A percentile compares a stretch with the other conserved stretches of the same genome.
These are phyloP conservation scores for Drosophila phalerata DNA, from an alignment of 2,888 invertebrate species.

Conservation along the genomic window DNA sequence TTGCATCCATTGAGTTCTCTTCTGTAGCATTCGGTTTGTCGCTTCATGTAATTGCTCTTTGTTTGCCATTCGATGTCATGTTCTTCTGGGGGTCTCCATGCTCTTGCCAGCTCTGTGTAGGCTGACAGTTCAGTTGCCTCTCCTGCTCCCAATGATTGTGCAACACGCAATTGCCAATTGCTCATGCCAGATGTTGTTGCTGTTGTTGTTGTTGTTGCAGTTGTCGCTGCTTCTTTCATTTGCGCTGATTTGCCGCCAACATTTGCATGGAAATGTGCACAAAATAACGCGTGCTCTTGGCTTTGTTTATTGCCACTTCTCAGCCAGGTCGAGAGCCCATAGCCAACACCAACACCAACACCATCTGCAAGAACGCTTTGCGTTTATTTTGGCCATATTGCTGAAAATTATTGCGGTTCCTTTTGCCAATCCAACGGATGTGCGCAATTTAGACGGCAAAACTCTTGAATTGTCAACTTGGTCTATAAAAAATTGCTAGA, in stretches of 20 bases:
- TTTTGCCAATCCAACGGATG: slow-evolving; percentile 65
- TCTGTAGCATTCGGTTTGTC: slow-evolving; percentile 25
- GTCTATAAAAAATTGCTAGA: slow-evolving; percentile 18
- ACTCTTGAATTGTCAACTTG: slow-evolving; percentile 63
- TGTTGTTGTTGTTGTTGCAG: slow-evolving; percentile 19
- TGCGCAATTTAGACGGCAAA: slow-evolving; percentile 63
- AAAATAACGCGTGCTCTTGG: slow-evolving; percentile 77
- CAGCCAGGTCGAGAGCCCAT: slow-evolving; percentile 34
- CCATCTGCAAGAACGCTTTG: slow-evolving; percentile 40
- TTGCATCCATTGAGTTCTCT: slow-evolving; percentile 41
- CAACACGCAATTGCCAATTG: slow-evolving; percentile 74
- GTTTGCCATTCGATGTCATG: slow-evolving; percentile 79
- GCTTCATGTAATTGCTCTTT: slow-evolving; percentile 75
- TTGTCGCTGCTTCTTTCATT: slow-evolving; percentile 68
- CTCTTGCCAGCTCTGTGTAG: slow-evolving; percentile 53
- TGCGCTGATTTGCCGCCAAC: slow-evolving; percentile 70
- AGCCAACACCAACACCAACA: slow-evolving; percentile 29
- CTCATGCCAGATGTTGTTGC: slow-evolving; percentile 22
- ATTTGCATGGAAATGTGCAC: slow-evolving; percentile 75
- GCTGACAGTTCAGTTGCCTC: slow-evolving; percentile 49
- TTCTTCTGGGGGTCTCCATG: slow-evolving; percentile 54
- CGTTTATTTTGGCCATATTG: slow-evolving; percentile 75
- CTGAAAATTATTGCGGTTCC: slow-evolving; percentile 69
- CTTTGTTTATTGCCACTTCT: slow-evolving; percentile 70
- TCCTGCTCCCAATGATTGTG: slow-evolving; percentile 69